Evolutionary conservation across 2,113 vertebrate species (phyloP), one percentile per base, ranked within the genome.

Genomic region (Myrmophylax atrothorax): DNA sequence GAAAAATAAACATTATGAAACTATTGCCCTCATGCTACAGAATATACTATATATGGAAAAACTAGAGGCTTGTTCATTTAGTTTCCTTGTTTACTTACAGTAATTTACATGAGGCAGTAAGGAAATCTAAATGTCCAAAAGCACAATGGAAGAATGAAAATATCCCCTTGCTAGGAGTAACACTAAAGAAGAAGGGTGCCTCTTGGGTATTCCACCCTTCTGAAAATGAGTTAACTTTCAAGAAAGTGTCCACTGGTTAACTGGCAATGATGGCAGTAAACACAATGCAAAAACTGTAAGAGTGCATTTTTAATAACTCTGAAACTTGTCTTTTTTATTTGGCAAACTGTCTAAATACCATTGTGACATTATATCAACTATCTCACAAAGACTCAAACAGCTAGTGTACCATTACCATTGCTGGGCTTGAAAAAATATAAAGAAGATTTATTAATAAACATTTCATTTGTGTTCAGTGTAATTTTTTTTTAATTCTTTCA

Each of bases 161-260:
- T 40, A 66, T 5, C 7, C 46, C 44, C 35, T 67, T 83, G 42
- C 47, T 62, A 81, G 73, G n/a, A 85, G 47, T 35, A 85, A 73
- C 18, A 69, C 16, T n/a, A 37, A 87, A 86, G 55, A 85, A 87
- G 18, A 18, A 86, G 49, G 2, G 10, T 82, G 37, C 8, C 84
- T 87, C 74, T 72, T 63, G 55, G 55, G 24, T 91, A 69, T 91
- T 64, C 55, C 19, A 69, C 18, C 37, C 78, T 75, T 87, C 50
- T 83, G n/a, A 91, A 94, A 90, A 50, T 28, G 31, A 84, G 28
- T 37, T 84, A 56, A 44, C 44, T 93, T 85, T 88, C 3, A 3
- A 83, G 74, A 96, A 93, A 66, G 42, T 79, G 87, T 96, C 82
- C 70, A 55, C 37, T 38, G 68, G 37, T 91, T 90, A 83, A 87